A percentile compares a stretch with the other conserved stretches of the same genome.
Conservation (phyloP, 2,113 vertebrate genomes). For the Ursus arctos region DNA sequence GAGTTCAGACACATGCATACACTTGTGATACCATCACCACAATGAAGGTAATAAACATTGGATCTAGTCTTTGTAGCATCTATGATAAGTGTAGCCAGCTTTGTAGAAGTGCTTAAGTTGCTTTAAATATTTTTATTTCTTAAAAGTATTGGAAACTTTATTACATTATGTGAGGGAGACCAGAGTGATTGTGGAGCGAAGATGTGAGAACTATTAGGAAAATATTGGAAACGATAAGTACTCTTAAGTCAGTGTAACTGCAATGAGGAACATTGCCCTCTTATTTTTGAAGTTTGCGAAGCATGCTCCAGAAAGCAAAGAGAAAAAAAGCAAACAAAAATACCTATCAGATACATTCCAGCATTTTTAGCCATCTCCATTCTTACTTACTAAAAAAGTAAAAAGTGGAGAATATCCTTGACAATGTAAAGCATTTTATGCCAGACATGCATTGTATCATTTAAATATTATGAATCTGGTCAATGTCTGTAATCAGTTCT, state of each 20-base stretch:
- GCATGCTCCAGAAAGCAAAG: not conserved
- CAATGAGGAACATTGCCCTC: not conserved
- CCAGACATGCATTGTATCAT: not conserved
- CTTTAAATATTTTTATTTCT: constrained; percentile 38
- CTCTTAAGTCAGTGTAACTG: not conserved
- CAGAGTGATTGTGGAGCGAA: not conserved
- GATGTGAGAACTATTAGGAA: constrained; percentile 12
- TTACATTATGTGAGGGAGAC: not conserved
- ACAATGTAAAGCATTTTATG: constrained; percentile 59
- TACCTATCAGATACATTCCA: not conserved
- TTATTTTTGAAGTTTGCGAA: constrained; percentile 62
- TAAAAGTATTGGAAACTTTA: constrained; percentile 7
- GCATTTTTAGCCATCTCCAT: constrained; percentile 48
- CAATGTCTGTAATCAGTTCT: constrained; percentile 7
- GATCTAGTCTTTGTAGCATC: not conserved
- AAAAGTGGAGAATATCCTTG: constrained; percentile 24
- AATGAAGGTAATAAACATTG: not conserved
- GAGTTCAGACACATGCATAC: not conserved
- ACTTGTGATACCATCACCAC: not conserved
- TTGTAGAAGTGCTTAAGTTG: not conserved
- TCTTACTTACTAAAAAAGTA: constrained; percentile 55
- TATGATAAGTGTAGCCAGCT: not conserved
- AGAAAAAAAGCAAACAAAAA: not conserved
- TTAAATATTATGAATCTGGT: constrained; percentile 30
- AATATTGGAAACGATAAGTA: constrained; percentile 19